These are phyloP conservation scores for Strigops habroptila DNA, from an alignment of 2,113 vertebrate species.

Conservation along the genomic window DNA sequence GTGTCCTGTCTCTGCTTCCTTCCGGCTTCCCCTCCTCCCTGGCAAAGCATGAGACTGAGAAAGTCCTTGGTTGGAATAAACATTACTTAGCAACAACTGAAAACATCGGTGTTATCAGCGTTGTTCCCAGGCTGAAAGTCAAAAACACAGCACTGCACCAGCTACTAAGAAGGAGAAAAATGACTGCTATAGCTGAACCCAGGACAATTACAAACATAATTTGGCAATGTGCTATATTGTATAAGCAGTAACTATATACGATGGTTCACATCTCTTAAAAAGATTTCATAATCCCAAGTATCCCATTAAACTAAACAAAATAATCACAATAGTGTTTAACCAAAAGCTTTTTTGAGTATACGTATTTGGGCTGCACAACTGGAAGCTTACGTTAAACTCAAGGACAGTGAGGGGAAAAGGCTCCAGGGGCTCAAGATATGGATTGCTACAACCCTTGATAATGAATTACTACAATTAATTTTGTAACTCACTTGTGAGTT, in stretches of 20 bases:
- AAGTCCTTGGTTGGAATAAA: too few relatives aligned
- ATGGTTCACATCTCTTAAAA: not conserved
- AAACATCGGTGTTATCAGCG: too few relatives aligned
- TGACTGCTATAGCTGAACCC: too few relatives aligned
- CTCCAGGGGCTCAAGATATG: not conserved
- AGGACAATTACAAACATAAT: not conserved
- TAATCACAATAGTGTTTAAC: not conserved
- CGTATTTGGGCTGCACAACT: not conserved
- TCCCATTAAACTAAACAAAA: not conserved
- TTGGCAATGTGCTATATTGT: not conserved
- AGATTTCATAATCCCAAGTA: not conserved
- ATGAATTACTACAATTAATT: not conserved
- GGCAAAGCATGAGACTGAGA: too few relatives aligned
- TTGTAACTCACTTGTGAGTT: not conserved
- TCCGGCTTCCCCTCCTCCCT: too few relatives aligned
- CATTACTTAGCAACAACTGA: too few relatives aligned
- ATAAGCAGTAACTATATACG: not conserved
- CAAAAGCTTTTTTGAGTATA: not conserved
- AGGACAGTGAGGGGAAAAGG: not conserved
- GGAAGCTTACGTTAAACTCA: not conserved
- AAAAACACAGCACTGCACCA: too few relatives aligned
- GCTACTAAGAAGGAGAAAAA: too few relatives aligned
- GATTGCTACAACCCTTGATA: not conserved
- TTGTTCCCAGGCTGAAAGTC: too few relatives aligned
- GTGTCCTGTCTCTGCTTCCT: too few relatives aligned